Evolutionary conservation across 2,888 invertebrate species (phyloP), one percentile per base, ranked within the genome.

Genomic region (Cephus pygmeus): DNA sequence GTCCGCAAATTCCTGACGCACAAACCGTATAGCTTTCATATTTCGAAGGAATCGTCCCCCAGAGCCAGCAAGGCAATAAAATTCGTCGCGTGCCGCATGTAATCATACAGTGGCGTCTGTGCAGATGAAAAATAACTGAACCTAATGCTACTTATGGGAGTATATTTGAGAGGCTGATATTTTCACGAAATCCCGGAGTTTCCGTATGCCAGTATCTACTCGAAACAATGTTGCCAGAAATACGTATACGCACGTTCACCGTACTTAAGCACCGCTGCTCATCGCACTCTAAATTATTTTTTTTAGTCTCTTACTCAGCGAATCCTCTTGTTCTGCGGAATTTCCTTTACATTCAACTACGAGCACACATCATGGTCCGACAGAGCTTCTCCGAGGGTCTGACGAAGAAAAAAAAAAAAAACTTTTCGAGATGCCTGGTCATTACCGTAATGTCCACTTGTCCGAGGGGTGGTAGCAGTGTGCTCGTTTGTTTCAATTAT

Each of bases 1-100:
- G 74, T 75, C 76, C 77, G 36, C 69, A 69, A 36, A 40, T 40
- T 69, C 35, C 33, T 33, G 3, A 30, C 4, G n/a, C 68, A 68
- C 71, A 56, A 15, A 56, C 69, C 73, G 76, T 81, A 76, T 77
- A 40, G 73, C 75, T 69, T 76, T 69, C 78, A 78, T 79, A 77
- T 78, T 77, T 79, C 77, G 75, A 36, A 33, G 15, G 33, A 75
- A 77, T 79, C 76, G 77, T 30, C 75, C 68, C 79, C 76, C 35
- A 34, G 68, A 75, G 74, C 35, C 73, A 31, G 56, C 36, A 40
- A 31, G 69, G 40, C 75, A 77, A 80, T 80, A 80, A 80, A 76
- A 80, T 33, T 69, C 80, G 76, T 73, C 80, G 73, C 76, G 69
- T 31, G 56, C 30, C 15, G 69, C 79, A 68, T 11, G 56, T n/a